phyloP scores from a whole-genome alignment of 2,113 vertebrate genomes.

The Neogobius melanostomus region DNA sequence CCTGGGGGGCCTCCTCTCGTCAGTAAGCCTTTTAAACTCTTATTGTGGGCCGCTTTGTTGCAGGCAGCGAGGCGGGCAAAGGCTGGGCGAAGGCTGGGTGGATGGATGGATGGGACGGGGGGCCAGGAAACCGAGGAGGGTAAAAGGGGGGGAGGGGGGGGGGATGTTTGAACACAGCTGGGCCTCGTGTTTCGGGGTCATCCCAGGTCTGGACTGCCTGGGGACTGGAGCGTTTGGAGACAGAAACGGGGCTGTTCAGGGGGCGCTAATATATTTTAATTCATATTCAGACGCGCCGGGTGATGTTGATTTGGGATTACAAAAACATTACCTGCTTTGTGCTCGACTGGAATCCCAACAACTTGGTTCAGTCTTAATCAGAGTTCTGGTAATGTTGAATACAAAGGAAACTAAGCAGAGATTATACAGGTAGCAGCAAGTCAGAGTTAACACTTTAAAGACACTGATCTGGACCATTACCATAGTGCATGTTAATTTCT shows the following conservation, averaged over 20 bases:
- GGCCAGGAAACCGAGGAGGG: slow-evolving; percentile 60
- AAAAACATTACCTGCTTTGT: slow-evolving; percentile 31
- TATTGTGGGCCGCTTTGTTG: slow-evolving; percentile 42
- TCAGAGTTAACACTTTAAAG: no score
- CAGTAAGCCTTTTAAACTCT: slow-evolving; percentile 37
- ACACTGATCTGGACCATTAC: no score
- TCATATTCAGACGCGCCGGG: slow-evolving; percentile 39
- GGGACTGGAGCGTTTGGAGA: slow-evolving; percentile 40
- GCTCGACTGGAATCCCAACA: slow-evolving; percentile 28
- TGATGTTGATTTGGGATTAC: slow-evolving; percentile 24
- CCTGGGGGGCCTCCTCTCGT: neutral
- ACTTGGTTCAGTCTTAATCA: neutral
- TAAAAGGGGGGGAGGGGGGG: slow-evolving; percentile 34
- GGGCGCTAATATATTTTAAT: slow-evolving; percentile 50
- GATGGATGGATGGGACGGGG: neutral
- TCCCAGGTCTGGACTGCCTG: slow-evolving; percentile 55
- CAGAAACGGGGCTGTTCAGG: slow-evolving; percentile 61
- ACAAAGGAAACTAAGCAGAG: neutral
- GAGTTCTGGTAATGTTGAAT: neutral
- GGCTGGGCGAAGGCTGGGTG: no score
- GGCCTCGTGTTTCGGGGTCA: slow-evolving; percentile 66
- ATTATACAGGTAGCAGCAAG: no score
- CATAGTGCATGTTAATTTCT: no score
- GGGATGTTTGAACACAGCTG: slow-evolving; percentile 68
- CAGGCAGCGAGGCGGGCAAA: slow-evolving; percentile 37